phyloP scores from a whole-genome alignment of 2,797 vertebrate species.

The Rhinella marina region DNA sequence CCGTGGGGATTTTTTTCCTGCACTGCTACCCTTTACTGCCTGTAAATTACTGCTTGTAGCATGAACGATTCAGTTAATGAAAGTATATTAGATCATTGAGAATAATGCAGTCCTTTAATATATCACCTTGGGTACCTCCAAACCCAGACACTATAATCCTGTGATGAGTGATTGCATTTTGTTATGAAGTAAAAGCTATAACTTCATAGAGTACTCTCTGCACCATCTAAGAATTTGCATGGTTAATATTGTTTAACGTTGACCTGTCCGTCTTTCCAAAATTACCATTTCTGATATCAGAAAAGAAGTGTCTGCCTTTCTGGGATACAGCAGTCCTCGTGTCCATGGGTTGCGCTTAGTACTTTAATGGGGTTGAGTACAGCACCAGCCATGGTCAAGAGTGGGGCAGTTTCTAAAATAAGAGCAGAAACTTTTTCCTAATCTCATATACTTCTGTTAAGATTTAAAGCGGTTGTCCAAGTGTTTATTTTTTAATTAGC shows the following conservation, averaged over 20 bases:
- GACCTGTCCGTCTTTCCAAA: background rate
- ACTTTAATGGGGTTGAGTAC: background rate
- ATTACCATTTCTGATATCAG: background rate
- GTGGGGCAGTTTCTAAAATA: background rate
- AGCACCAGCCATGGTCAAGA: background rate
- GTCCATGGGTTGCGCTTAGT: background rate
- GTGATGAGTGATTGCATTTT: background rate
- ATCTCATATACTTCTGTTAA: background rate
- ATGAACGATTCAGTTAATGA: background rate
- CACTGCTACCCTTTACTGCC: background rate
- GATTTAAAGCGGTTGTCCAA: no score
- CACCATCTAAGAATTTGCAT: background rate
- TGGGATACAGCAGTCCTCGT: no score
- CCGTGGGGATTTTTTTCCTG: background rate
- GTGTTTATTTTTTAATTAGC: no score
- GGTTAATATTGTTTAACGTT: background rate
- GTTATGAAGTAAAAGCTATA: background rate
- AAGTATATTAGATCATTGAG: background rate
- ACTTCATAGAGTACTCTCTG: background rate
- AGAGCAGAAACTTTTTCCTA: background rate
- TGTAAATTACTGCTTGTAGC: constrained; percentile 8
- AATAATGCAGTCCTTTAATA: background rate
- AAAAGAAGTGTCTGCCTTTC: background rate
- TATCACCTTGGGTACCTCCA: background rate
- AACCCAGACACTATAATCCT: background rate